Evolutionary conservation across 2,888 invertebrate genomes (phyloP), one percentile per base, ranked within the genome.

Genomic region (Mesodorylaimus sp.): DNA sequence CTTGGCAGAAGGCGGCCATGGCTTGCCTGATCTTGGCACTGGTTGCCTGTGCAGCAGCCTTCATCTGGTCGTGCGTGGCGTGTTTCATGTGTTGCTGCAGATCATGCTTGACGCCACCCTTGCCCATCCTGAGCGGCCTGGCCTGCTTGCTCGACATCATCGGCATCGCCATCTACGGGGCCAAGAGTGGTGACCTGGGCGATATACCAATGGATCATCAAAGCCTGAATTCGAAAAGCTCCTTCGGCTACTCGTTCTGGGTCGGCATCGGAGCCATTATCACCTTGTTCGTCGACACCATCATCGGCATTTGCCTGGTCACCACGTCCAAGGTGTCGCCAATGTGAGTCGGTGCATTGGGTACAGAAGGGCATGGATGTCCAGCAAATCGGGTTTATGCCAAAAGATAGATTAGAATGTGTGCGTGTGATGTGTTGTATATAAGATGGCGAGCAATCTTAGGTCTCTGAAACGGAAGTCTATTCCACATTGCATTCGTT

Each of bases 1-100:
- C 13, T 3, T 49, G 44, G 43, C 21, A 44, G 32, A 43, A 49
- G 29, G 23, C 28, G 2, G 49, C 28, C 7, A 26, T 44, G 3
- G 49, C 3, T 7, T 26, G 21, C 36, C 16, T 49, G 7, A 16
- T 5, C 25, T 23, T 7, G 10, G 29, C 44, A 2, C 2, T 49
- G 21, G 27, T 29, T 29, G 2, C 16, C 36, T 24, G 28, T 16
- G 38, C 19, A 16, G 7, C 21, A 23, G 47, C 37, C 21, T 36
- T 38, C 26, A 10, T 24, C 23, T 47, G 47, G 47, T 38, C 37
- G 5, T 47, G 5, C n/a, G 23, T 47, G 10, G 16, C 38, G 13
- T 47, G 47, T 23, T 38, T 5, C 16, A 38, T 38, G 24, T 47
- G 47, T 23, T 47, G 47, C 21, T 47, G 47, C 28, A 47, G 23